A percentile compares a stretch with the other conserved stretches of the same genome.
These are phyloP conservation scores for Butorides virescens DNA, from an alignment of 2,113 vertebrate species.

Conservation along the genomic window DNA sequence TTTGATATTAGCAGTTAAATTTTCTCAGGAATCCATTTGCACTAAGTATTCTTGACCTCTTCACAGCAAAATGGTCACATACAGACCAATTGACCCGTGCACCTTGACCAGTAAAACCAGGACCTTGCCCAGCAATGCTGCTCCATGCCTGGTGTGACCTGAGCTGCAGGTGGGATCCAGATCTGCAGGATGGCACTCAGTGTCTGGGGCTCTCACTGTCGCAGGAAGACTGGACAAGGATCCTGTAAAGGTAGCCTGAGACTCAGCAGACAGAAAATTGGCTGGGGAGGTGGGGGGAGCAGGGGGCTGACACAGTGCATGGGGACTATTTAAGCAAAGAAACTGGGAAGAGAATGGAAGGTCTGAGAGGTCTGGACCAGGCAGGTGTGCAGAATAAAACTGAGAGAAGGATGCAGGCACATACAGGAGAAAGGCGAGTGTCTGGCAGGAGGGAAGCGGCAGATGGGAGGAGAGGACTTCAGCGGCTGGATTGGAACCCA, in stretches of 20 bases:
- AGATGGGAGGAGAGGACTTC: neutral
- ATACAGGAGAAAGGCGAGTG: neutral
- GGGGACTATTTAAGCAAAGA: neutral
- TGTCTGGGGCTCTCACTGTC: neutral
- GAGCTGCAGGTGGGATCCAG: neutral
- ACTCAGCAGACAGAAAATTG: neutral
- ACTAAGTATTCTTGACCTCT: neutral
- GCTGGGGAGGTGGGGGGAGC: fast-evolving
- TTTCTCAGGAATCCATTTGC: neutral
- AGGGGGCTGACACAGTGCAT: neutral
- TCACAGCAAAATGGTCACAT: neutral
- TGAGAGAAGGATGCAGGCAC: neutral
- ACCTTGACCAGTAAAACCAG: neutral
- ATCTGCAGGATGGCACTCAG: neutral
- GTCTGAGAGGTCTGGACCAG: neutral
- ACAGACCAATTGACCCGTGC: neutral
- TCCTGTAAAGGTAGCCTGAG: neutral
- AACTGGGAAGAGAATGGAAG: neutral
- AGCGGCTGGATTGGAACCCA: neutral
- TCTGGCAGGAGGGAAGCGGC: neutral
- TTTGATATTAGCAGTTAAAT: neutral
- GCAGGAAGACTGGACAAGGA: neutral
- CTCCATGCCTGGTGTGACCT: neutral
- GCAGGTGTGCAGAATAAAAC: neutral
- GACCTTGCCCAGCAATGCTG: neutral